phyloP scores from a whole-genome alignment of 2,797 vertebrate genomes.

The Tiaroga cobitis region DNA sequence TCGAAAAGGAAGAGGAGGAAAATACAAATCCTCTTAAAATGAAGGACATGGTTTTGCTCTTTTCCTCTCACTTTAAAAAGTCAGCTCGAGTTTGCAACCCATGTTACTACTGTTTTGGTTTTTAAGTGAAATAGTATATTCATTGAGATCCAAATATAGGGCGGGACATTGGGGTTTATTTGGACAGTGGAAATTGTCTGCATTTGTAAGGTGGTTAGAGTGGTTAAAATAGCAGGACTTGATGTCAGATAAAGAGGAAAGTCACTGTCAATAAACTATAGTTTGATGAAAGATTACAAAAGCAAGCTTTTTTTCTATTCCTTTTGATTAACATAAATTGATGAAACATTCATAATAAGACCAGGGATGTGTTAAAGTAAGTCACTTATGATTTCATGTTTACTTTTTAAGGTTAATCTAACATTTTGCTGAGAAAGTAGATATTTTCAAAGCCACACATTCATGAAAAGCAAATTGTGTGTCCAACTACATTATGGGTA shows the following conservation, averaged over 20 bases:
- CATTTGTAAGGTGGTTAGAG: not conserved
- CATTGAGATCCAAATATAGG: not conserved
- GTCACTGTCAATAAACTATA: not conserved
- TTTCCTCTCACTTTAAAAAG: conserved; percentile 8
- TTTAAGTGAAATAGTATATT: not conserved
- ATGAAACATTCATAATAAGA: not conserved
- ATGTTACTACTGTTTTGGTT: not conserved
- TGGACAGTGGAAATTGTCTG: not conserved
- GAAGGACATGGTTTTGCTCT: conserved; percentile 6
- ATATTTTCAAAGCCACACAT: not conserved
- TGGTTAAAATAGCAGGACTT: not conserved
- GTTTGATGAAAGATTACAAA: not conserved
- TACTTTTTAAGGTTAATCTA: not conserved
- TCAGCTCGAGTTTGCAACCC: not conserved
- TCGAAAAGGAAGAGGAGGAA: not conserved
- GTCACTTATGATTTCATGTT: not conserved
- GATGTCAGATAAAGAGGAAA: not conserved
- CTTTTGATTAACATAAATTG: not conserved
- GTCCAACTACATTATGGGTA: not conserved
- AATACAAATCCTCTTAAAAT: conserved; percentile 22
- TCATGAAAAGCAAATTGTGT: not conserved
- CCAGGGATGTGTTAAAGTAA: not conserved
- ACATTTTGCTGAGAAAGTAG: not conserved
- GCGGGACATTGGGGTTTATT: not conserved
- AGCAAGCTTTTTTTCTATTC: not conserved